A percentile compares a stretch with the other conserved stretches of the same genome.
phyloP scores from a whole-genome alignment of 2,113 vertebrate species.

The Galeopterus variegatus region DNA sequence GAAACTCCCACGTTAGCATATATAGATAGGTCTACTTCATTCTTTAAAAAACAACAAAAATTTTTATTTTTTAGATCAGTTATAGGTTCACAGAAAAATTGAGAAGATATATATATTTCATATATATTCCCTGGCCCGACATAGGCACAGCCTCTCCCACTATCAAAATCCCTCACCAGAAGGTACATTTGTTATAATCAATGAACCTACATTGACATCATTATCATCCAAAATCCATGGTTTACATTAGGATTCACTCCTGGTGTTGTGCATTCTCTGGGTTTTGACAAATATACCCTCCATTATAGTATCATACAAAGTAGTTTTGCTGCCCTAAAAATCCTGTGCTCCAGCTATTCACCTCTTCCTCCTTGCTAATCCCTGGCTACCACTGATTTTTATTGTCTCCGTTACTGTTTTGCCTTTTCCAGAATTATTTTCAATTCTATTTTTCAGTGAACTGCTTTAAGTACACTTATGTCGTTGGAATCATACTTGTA shows the following conservation, averaged over 20 bases:
- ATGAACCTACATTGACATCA: neutral
- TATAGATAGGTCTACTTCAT: neutral
- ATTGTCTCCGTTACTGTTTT: neutral
- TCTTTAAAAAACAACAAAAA: neutral
- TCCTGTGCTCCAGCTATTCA: neutral
- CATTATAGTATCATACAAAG: neutral
- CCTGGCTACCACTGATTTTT: neutral
- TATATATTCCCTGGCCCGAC: neutral
- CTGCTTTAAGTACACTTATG: neutral
- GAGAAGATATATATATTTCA: neutral
- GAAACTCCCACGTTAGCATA: neutral
- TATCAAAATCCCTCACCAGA: neutral
- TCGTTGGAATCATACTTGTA: neutral
- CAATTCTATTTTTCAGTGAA: too few species aligned
- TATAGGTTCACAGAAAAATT: neutral
- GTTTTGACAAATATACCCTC: neutral
- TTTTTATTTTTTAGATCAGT: neutral
- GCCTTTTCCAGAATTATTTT: neutral
- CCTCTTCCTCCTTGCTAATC: neutral
- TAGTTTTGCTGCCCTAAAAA: neutral
- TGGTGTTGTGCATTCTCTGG: neutral
- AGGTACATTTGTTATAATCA: neutral
- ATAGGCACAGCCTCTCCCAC: neutral
- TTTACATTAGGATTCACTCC: neutral
- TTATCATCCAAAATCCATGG: neutral